Evolutionary conservation across 2,113 vertebrate genomes (phyloP).

Genomic region (Sylvietta virens): DNA sequence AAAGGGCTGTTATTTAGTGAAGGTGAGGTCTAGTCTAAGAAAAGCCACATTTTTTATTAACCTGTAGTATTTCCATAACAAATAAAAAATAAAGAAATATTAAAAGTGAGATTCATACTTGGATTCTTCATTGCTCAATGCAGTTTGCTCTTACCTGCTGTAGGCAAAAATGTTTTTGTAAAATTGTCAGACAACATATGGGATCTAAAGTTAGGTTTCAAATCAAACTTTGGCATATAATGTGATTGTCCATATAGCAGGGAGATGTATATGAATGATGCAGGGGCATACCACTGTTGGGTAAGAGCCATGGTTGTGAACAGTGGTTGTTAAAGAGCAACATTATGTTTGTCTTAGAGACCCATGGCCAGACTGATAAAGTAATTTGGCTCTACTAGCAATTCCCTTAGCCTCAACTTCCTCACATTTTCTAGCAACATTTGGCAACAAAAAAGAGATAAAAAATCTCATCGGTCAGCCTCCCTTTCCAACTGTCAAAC

Average conservation of each 20-base stretch:
- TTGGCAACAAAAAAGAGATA: not conserved
- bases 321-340: not conserved
- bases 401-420: not conserved
- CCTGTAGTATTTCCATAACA: not conserved
- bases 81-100: not conserved
- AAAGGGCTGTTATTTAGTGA: not conserved
- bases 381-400: not conserved
- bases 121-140: not conserved
- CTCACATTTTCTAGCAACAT: not conserved
- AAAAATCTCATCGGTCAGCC: not conserved
- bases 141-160: not conserved
- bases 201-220: not conserved
- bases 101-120: not conserved
- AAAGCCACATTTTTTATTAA: not conserved
- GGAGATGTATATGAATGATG: not conserved
- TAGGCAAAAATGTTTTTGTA: not conserved
- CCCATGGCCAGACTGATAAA: not conserved
- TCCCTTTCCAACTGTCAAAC: accelerated
- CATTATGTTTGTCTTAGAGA: not conserved
- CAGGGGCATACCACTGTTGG: not conserved
- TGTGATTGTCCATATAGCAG: not conserved
- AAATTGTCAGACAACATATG: not conserved
- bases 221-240: not conserved
- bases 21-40: not conserved
- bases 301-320: not conserved